A percentile compares a stretch with the other conserved stretches of the same genome.
Evolutionary conservation across 2,888 invertebrate species (phyloP).

Genomic region (Barypeithes pellucidus): DNA sequence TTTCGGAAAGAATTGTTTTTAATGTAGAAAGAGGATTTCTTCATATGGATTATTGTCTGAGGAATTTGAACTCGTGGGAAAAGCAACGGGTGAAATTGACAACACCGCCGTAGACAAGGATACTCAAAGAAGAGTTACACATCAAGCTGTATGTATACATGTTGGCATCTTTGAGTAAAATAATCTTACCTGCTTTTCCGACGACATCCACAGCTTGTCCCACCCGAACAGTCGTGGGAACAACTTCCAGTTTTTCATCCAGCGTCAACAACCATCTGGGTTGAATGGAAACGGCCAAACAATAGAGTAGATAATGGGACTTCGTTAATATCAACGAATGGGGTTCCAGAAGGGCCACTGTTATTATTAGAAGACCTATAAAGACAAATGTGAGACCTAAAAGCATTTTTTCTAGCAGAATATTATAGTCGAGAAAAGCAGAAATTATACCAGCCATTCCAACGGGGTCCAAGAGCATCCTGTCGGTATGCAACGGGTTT

Average conservation of each 20-base stretch:
- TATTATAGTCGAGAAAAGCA: too few relatives aligned
- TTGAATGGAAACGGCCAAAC: slow-evolving; percentile 96
- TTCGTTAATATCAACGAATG: slow-evolving; percentile 81
- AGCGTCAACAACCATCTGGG: slow-evolving; percentile 98
- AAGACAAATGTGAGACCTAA: background rate
- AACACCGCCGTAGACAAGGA: too few relatives aligned
- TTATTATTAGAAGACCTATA: slow-evolving; percentile 64
- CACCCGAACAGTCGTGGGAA: slow-evolving; percentile 92
- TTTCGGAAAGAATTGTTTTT: too few relatives aligned
- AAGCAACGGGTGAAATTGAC: too few relatives aligned
- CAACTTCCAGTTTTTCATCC: slow-evolving; percentile 91
- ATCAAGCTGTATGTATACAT: too few relatives aligned
- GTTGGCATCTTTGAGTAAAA: too few relatives aligned
- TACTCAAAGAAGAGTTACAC: too few relatives aligned
- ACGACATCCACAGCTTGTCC: slow-evolving; percentile 98
- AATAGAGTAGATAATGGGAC: slow-evolving; percentile 95
- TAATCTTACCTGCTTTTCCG: slow-evolving; percentile 90
- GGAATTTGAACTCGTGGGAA: too few relatives aligned
- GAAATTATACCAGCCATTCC: slow-evolving; percentile 88
- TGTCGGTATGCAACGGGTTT: slow-evolving; percentile 96
- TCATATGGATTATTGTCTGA: too few relatives aligned
- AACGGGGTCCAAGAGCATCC: slow-evolving; percentile 93
- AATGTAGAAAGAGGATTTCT: too few relatives aligned
- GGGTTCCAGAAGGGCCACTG: slow-evolving; percentile 65
- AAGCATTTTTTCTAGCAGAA: too few relatives aligned